Evolutionary conservation across 1,140 invertebrate genomes (phyloP).

Genomic region (Papilio dardanus): DNA sequence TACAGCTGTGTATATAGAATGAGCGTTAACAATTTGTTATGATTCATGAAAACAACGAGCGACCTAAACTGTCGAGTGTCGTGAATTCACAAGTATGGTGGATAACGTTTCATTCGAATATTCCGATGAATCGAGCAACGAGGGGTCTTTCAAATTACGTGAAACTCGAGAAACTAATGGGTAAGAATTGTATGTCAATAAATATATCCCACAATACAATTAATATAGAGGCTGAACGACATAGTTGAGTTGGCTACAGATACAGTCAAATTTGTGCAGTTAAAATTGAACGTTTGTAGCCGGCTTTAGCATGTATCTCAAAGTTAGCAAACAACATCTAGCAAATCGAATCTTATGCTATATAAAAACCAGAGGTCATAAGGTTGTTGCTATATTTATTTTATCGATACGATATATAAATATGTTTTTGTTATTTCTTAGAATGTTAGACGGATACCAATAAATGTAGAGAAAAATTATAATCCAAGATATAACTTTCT

Average conservation of each 20-base stretch:
- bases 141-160: constrained; percentile 44
- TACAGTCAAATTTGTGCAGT: too few relatives aligned
- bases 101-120: constrained; percentile 77
- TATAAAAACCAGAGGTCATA: not conserved
- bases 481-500: not conserved
- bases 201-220: not conserved
- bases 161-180: constrained; percentile 22
- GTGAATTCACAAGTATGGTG: constrained; percentile 58
- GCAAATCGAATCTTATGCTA: too few relatives aligned
- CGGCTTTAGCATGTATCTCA: too few relatives aligned
- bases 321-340: too few relatives aligned
- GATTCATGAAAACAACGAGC: constrained; percentile 33
- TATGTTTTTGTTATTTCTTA: not conserved
- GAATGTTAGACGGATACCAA: not conserved
- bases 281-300: too few relatives aligned
- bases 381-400: too few relatives aligned
- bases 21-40: constrained; percentile 17
- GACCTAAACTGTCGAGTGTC: constrained; percentile 41
- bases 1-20: constrained; percentile 13
- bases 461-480: not conserved
- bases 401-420: not conserved
- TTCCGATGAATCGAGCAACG: constrained; percentile 70
- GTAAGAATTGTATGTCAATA: constrained; percentile 10
- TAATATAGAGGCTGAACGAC: too few relatives aligned
- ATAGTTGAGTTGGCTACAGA: too few relatives aligned